Evolutionary conservation across 2,113 vertebrate species (phyloP).

Genomic region (Crotophaga sulcirostris): DNA sequence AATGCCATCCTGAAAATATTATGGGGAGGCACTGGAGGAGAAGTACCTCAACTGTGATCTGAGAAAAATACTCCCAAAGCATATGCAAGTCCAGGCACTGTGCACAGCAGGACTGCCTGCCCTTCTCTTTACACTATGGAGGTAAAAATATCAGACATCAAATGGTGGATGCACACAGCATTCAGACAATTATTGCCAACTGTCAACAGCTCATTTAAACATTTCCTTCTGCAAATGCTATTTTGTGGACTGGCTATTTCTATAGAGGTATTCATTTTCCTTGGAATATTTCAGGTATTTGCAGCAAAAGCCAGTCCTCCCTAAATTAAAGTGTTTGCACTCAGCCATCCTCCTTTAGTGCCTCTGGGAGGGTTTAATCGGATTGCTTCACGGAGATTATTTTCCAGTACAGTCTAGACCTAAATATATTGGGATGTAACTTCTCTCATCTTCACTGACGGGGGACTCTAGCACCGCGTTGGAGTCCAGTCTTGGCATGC

Average conservation of each 20-base stretch:
- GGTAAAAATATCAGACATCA: background rate
- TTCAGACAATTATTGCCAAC: background rate
- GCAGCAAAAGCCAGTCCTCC: background rate
- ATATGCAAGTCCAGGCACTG: background rate
- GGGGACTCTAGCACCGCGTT: rapidly evolving
- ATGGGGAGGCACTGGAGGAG: background rate
- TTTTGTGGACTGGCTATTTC: background rate
- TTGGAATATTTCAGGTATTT: background rate
- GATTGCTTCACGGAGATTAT: background rate
- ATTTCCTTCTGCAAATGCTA: background rate
- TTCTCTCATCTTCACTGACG: background rate
- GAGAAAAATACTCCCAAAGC: background rate
- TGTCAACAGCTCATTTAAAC: background rate
- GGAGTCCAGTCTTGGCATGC: rapidly evolving
- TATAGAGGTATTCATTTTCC: background rate
- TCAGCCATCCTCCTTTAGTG: background rate
- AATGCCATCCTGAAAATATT: background rate
- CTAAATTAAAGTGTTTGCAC: background rate
- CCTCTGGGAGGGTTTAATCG: background rate
- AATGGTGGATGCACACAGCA: background rate
- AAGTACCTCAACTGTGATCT: background rate
- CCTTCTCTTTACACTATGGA: rapidly evolving
- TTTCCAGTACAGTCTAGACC: background rate
- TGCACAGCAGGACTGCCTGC: background rate
- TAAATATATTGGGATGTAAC: background rate